Percentiles rank a stretch among this genome's conserved stretches.
Conservation (phyloP, 2,797 vertebrate species). For the Gouania willdenowi region DNA sequence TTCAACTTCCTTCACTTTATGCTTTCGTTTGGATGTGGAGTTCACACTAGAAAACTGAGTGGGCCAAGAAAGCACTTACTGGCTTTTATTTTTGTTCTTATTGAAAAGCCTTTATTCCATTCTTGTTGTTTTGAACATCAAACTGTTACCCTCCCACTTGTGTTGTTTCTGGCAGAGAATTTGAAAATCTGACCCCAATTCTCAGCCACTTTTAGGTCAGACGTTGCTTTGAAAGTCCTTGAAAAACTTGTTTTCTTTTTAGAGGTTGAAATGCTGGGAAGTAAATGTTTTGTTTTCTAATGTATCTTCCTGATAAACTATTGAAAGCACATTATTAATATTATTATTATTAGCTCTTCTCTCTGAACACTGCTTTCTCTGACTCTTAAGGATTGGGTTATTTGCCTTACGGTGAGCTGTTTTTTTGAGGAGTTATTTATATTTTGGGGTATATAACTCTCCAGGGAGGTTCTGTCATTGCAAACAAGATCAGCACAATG, state of each 20-base stretch:
- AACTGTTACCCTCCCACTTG: conserved; percentile 46
- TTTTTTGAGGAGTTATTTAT: conserved; percentile 27
- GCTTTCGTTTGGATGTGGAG: conserved; percentile 42
- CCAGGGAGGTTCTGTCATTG: conserved; percentile 1
- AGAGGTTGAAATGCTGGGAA: conserved; percentile 32
- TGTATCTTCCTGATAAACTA: conserved; percentile 41
- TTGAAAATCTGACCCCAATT: conserved; percentile 4
- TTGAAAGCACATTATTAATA: conserved; percentile 26
- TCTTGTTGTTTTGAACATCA: conserved; percentile 45
- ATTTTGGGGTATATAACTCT: conserved; percentile 14
- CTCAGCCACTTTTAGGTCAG: conserved; percentile 23
- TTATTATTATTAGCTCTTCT: conserved; percentile 39
- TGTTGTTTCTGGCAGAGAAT: conserved; percentile 26
- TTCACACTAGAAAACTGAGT: conserved; percentile 46
- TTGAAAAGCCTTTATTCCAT: conserved; percentile 43
- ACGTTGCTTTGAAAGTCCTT: conserved; percentile 21
- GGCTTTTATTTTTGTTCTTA: conserved; percentile 28
- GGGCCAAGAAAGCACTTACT: conserved; percentile 64
- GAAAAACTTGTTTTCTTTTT: conserved; percentile 37
- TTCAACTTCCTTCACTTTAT: conserved; percentile 45
- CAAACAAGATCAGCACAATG: conserved; percentile 18
- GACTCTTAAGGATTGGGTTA: conserved; percentile 51
- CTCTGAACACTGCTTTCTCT: conserved; percentile 42
- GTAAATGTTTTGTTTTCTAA: conserved; percentile 60
- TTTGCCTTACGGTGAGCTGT: conserved; percentile 55